These are phyloP conservation scores for Agrenia bidenticulata DNA, from an alignment of 2,888 invertebrate species.

Conservation along the genomic window DNA sequence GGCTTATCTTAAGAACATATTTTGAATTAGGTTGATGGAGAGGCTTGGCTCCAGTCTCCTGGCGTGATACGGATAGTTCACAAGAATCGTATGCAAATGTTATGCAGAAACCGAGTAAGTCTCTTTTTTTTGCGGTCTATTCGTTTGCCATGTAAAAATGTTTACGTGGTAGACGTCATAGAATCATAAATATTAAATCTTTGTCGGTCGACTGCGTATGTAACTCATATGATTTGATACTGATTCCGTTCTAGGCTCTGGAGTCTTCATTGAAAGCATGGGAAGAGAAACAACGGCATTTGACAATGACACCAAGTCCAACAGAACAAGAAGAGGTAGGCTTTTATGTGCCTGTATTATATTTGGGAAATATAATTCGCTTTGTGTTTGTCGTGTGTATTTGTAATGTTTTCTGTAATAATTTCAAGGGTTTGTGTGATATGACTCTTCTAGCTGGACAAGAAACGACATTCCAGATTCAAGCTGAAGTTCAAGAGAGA, in stretches of 20 bases:
- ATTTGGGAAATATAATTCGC: constrained; percentile 3
- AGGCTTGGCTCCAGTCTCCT: constrained; percentile 96
- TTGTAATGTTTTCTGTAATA: constrained; percentile 25
- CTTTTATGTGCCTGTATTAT: not conserved
- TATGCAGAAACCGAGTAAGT: constrained; percentile 79
- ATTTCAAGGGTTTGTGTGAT: constrained; percentile 46
- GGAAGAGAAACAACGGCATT: constrained; percentile 74
- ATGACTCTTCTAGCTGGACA: constrained; percentile 48
- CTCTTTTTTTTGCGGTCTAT: not conserved
- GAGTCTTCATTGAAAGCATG: constrained; percentile 85
- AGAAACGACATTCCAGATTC: constrained; percentile 51
- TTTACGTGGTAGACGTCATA: not conserved
- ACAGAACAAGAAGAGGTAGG: constrained; percentile 49
- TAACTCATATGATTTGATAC: not conserved
- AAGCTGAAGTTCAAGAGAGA: constrained; percentile 47
- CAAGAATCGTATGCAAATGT: constrained; percentile 95
- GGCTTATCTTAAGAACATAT: too few relatives aligned
- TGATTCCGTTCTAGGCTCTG: constrained; percentile 62
- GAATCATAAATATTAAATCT: not conserved
- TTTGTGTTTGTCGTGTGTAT: constrained; percentile 18
- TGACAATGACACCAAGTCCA: constrained; percentile 43
- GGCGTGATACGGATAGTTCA: constrained; percentile 94
- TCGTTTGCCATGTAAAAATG: not conserved
- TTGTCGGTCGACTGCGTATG: not conserved
- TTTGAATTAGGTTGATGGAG: constrained; percentile 75